Percentiles rank a stretch among this genome's conserved stretches.
Conservation (phyloP, 2,888 invertebrate genomes). For the Eristalinus sepulchralis region DNA sequence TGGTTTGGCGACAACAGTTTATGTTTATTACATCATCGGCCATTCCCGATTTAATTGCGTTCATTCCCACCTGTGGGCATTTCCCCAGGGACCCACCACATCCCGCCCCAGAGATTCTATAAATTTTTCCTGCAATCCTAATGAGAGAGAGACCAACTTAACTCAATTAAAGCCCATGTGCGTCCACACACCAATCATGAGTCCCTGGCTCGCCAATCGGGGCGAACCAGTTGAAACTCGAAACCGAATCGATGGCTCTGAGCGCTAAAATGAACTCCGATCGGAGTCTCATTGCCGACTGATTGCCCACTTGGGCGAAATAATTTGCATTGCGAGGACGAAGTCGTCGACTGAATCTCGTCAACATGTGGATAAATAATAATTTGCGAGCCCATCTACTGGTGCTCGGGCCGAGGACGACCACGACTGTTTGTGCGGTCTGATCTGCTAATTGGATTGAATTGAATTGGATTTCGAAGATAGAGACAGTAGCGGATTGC, state of each 20-base stretch:
- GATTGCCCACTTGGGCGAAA: constrained; percentile 25
- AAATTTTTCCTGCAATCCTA: constrained; percentile 9
- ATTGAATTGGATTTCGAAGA: background rate
- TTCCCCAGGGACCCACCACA: background rate
- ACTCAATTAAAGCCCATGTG: constrained; percentile 26
- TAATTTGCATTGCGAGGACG: constrained; percentile 16
- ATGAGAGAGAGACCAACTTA: constrained; percentile 25
- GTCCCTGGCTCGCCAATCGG: background rate
- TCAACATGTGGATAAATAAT: background rate
- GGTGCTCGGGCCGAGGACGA: background rate
- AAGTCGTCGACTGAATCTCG: background rate
- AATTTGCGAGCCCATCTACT: background rate
- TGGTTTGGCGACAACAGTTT: background rate
- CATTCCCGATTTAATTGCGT: background rate
- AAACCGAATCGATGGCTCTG: constrained; percentile 19
- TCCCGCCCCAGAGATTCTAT: background rate
- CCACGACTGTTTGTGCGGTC: background rate
- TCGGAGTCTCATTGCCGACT: constrained; percentile 5
- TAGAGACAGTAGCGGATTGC: background rate
- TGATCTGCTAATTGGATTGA: background rate
- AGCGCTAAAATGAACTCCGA: background rate
- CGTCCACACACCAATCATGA: background rate
- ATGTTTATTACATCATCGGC: background rate
- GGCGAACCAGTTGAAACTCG: constrained; percentile 9
- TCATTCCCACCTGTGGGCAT: background rate